Conservation (phyloP, 2,797 vertebrate species). For the Ctenopoma kingsleyae region DNA sequence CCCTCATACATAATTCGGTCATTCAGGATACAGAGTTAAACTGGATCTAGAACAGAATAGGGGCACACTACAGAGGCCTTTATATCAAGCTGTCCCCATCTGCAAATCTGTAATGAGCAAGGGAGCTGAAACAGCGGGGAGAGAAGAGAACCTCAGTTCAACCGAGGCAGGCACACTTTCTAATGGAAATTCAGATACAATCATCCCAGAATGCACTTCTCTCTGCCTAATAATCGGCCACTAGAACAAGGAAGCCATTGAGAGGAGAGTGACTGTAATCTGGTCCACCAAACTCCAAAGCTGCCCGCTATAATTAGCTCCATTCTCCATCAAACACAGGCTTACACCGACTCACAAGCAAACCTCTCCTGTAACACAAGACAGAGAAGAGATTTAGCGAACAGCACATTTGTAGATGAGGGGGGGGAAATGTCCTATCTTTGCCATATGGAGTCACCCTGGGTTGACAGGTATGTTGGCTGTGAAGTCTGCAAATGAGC, state of each 20-base stretch:
- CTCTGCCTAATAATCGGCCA: constrained; percentile 82
- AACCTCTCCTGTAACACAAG: constrained; percentile 64
- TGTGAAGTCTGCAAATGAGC: constrained; percentile 52
- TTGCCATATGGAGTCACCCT: constrained; percentile 33
- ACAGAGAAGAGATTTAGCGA: constrained; percentile 39
- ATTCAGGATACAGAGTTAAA: constrained; percentile 54
- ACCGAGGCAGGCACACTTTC: constrained; percentile 81
- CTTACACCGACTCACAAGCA: constrained; percentile 71
- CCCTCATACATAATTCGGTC: constrained; percentile 54
- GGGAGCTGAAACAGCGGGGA: constrained; percentile 63
- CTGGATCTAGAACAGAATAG: constrained; percentile 53
- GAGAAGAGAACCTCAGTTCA: constrained; percentile 78
- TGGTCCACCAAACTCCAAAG: constrained; percentile 83
- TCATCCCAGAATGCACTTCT: constrained; percentile 87
- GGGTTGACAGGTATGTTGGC: constrained; percentile 50
- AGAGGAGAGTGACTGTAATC: constrained; percentile 84
- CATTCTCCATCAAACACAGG: constrained; percentile 82
- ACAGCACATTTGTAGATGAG: constrained; percentile 46
- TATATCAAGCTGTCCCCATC: constrained; percentile 65
- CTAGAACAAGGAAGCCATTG: constrained; percentile 87
- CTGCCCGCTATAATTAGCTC: constrained; percentile 84
- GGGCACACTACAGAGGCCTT: constrained; percentile 65
- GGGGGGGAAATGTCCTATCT: constrained; percentile 36
- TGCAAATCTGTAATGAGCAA: constrained; percentile 73
- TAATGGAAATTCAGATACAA: constrained; percentile 87